Percentiles rank a stretch among this genome's conserved stretches.
Evolutionary conservation across 2,113 vertebrate genomes (phyloP).

Genomic region (Tautogolabrus adspersus): DNA sequence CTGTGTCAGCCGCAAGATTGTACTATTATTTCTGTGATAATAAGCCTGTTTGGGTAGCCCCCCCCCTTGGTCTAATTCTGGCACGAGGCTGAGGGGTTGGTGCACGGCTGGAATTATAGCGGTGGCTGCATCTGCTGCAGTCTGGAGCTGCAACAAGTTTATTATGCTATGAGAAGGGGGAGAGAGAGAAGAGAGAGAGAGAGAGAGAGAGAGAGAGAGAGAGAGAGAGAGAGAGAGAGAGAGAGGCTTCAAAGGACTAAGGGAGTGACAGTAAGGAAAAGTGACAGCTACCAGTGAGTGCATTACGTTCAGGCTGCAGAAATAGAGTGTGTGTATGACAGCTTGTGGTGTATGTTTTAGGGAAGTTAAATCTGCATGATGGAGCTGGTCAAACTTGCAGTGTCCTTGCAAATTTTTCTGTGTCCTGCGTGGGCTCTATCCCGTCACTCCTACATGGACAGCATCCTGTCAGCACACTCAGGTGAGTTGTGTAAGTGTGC

Average conservation of each 20-base stretch:
- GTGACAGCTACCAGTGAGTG: slow-evolving; percentile 54
- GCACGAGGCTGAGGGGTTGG: slow-evolving; percentile 17
- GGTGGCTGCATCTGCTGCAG: slow-evolving; percentile 73
- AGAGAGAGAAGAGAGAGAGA: slow-evolving; percentile 22
- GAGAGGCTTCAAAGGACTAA: slow-evolving; percentile 12
- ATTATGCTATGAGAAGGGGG: slow-evolving; percentile 42
- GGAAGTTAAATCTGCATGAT: slow-evolving; percentile 78
- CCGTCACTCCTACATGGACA: slow-evolving; percentile 79
- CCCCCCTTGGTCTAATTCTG: slow-evolving; percentile 50
- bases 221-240: slow-evolving; percentile 40
- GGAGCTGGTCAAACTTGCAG: slow-evolving; percentile 78
- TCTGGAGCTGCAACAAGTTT: slow-evolving; percentile 67
- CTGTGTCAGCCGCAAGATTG: slow-evolving; percentile 5
- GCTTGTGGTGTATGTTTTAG: slow-evolving; percentile 28
- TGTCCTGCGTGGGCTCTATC: slow-evolving; percentile 83
- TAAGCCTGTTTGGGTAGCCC: slow-evolving; percentile 17
- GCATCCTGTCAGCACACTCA: slow-evolving; percentile 84
- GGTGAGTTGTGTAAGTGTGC: slow-evolving; percentile 71
- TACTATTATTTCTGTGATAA: slow-evolving; percentile 23
- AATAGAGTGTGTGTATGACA: slow-evolving; percentile 32
- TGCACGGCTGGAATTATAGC: slow-evolving; percentile 60
- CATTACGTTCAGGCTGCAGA: slow-evolving; percentile 43
- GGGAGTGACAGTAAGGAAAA: slow-evolving; percentile 49
- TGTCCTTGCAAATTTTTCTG: slow-evolving; percentile 87
- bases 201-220: slow-evolving; percentile 33